phyloP scores from a whole-genome alignment of 2,113 vertebrate species.

The Odocoileus hemionus region DNA sequence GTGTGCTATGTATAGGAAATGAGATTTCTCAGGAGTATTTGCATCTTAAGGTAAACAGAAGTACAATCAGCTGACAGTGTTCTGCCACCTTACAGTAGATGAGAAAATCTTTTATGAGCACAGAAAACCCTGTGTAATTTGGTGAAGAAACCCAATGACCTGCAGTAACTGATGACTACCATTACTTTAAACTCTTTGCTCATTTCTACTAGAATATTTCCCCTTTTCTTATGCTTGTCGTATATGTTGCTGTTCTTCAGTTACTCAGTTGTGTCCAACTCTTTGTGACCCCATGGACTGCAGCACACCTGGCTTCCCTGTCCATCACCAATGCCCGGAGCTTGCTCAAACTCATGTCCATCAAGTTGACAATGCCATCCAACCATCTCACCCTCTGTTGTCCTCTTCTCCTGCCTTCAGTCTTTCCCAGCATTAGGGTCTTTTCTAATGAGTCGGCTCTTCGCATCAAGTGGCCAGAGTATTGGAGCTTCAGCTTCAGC shows the following conservation, averaged over 20 bases:
- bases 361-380: background rate
- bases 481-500: background rate
- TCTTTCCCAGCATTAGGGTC: background rate
- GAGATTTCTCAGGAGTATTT: constrained; percentile 23
- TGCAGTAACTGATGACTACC: background rate
- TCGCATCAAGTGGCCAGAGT: background rate
- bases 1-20: constrained; percentile 5
- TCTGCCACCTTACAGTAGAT: background rate
- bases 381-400: background rate
- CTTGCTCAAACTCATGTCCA: background rate
- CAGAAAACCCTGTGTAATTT: background rate
- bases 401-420: background rate
- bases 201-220: background rate
- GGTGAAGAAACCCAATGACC: background rate
- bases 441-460: background rate
- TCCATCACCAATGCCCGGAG: background rate
- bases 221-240: background rate
- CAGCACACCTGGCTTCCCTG: background rate
- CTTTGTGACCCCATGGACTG: background rate
- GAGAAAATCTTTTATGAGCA: constrained; percentile 9
- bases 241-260: background rate
- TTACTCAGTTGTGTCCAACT: background rate
- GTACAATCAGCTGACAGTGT: background rate
- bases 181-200: background rate
- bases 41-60: constrained; percentile 36